Evolutionary conservation across 2,888 invertebrate species (phyloP).

Genomic region (Hermaeophaga mercurialis): DNA sequence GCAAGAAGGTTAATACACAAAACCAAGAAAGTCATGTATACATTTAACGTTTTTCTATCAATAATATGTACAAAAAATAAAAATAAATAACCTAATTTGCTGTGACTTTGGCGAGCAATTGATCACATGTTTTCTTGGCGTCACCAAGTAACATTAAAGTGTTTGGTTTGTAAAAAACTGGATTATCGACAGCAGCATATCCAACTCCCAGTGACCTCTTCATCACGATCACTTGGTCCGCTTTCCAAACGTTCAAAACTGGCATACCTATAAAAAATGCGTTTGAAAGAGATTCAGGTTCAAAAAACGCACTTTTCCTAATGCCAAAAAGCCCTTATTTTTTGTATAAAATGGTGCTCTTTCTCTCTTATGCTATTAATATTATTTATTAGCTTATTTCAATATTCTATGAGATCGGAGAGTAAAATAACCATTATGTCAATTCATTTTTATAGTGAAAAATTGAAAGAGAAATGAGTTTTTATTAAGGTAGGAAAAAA

Average conservation of each 20-base stretch:
- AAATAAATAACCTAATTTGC: constrained; percentile 36
- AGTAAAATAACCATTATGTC: too few relatives aligned
- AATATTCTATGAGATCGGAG: too few relatives aligned
- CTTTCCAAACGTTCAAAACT: constrained; percentile 85
- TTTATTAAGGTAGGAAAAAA: too few relatives aligned
- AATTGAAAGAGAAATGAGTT: too few relatives aligned
- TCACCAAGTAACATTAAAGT: constrained; percentile 87
- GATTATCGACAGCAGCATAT: constrained; percentile 92
- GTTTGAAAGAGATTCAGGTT: too few relatives aligned
- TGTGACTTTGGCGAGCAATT: constrained; percentile 70
- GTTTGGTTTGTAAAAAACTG: constrained; percentile 89
- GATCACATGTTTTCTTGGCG: constrained; percentile 90
- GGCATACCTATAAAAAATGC: constrained; percentile 75
- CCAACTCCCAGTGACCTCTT: constrained; percentile 65
- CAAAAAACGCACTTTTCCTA: too few relatives aligned
- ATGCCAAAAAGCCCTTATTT: too few relatives aligned
- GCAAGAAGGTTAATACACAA: neutral
- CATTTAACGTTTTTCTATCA: neutral
- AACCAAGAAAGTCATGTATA: neutral
- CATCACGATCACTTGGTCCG: constrained; percentile 89
- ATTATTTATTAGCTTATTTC: too few relatives aligned
- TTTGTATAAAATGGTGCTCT: too few relatives aligned
- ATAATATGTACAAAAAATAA: constrained; percentile 22
- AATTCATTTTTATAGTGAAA: too few relatives aligned
- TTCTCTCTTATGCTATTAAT: too few relatives aligned